Base-by-base conservation (phyloP, 2,888 invertebrate genomes). In the Leptinotarsa juncta region DNA sequence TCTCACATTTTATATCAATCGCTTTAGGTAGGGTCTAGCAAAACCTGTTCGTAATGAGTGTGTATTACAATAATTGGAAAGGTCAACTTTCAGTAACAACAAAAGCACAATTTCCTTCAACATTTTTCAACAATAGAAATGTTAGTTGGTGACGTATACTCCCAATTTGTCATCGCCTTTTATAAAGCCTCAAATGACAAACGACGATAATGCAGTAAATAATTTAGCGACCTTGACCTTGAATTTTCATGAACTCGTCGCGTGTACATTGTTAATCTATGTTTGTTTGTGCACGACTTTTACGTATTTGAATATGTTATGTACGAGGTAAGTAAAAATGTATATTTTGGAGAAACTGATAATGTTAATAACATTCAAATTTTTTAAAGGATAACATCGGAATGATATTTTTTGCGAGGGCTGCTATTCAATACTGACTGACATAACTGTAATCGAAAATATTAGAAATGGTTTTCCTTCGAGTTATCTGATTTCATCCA, bases 211-310 rank as follows among this genome's bases (percentile, higher is more conserved):
- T 80, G 81, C 79, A 79, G 79, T 77, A 79, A 81, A 82, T 80
- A 81, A 76, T 75, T 74, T 73, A 67, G 26, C 79, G 80, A 78
- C 83, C 83, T 83, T 83, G 82, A 78, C 83, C 83, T 83, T 83
- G 83, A 78, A 77, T 78, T 81, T 79, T 73, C 81, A 81, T 80
- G 82, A 80, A 78, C 81, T 81, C 74, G 80, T 78, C 81, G 79
- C 83, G 82, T 83, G 83, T 79, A 77, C 76, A 73, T 75, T 73
- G 71, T 77, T 73, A 77, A 51, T 72, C 73, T 75, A 71, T 75
- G 66, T 73, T 65, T 76, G 68, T 75, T 62, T 67, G 68, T 71
- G 53, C 65, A 50, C 62, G 18, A 51, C 26, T 67, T 49, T 23
- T 57, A 57, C 57, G 42, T 18, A 18, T 23, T 32, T 62, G 42